Evolutionary conservation across 2,113 vertebrate species (phyloP).

Genomic region (Dipodomys stephensi): DNA sequence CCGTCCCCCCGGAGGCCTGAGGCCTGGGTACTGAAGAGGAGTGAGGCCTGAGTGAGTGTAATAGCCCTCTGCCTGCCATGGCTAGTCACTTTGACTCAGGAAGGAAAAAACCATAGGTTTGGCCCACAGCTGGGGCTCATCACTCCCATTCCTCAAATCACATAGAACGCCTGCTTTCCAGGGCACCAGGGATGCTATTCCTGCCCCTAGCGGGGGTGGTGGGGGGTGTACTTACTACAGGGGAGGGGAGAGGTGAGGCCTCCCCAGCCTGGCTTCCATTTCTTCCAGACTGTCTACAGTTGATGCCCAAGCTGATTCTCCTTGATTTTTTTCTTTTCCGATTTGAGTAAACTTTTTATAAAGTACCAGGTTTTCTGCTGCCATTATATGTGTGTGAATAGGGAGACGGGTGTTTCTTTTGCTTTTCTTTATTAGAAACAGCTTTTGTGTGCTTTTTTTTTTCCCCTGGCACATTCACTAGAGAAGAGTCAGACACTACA

Average conservation of each 20-base stretch:
- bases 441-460: not conserved
- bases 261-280: not conserved
- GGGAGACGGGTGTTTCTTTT: not conserved
- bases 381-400: no score
- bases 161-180: not conserved
- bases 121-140: not conserved
- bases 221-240: fast-evolving
- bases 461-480: not conserved
- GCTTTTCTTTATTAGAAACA: not conserved
- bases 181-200: not conserved
- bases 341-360: no score
- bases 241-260: not conserved
- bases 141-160: fast-evolving
- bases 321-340: no score
- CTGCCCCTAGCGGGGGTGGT: no score
- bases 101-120: not conserved
- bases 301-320: no score
- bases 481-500: not conserved
- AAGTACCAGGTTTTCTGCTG: no score
- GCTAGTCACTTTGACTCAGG: no score
- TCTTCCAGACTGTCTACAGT: not conserved
- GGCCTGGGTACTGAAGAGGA: no score
- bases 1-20: not conserved
- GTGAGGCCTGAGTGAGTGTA: not conserved
- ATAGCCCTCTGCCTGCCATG: fast-evolving